Evolutionary conservation across 2,113 vertebrate species (phyloP), one percentile per base, ranked within the genome.

Genomic region (Verasper variegatus): DNA sequence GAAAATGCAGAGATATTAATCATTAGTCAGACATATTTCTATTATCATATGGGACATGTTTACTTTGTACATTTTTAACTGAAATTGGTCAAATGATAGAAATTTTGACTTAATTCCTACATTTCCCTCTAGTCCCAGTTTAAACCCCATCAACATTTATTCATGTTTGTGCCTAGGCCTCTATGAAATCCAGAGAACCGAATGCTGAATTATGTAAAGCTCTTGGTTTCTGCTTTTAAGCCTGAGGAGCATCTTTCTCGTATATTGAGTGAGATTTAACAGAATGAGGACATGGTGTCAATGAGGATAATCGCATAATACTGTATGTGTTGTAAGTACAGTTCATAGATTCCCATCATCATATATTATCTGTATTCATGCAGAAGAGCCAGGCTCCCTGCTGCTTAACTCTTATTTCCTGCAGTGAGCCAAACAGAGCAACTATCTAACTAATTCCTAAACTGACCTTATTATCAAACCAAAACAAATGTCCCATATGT

Each of bases 201-300:
- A 15, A 59, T 18, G 51, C 17, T 21, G 18, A 56, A 64, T 37
- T 21, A 61, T 65, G 24, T 18, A 21, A 35, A 45, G 4, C 45
- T 37, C 49, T 45, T 37, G n/a, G 21, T 40, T 51, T 54, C 8
- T 60, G 31, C 15, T 56, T 61, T 72, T 20, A 40, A 69, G 24
- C 49, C n/a, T 1, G 3, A 14, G 57, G 45, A 80, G 69, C 54
- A 67, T 68, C 57, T 35, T 80, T 24, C 20, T 66, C 1, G 2
- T n/a, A 17, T 12, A 42, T 40, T 31, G 68, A 31, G 27, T 21
- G 9, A 55, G 18, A 55, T 24, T 9, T 20, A 61, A 66, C 24
- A 54, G 31, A 68, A 52, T 5, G 20, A 27, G 40, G 17, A 27
- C 55, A 59, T 5, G 11, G 1, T 31, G 35, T 76, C 47, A 31